Conservation (phyloP, 2,113 vertebrate species). For the Chrysochloris asiatica region DNA sequence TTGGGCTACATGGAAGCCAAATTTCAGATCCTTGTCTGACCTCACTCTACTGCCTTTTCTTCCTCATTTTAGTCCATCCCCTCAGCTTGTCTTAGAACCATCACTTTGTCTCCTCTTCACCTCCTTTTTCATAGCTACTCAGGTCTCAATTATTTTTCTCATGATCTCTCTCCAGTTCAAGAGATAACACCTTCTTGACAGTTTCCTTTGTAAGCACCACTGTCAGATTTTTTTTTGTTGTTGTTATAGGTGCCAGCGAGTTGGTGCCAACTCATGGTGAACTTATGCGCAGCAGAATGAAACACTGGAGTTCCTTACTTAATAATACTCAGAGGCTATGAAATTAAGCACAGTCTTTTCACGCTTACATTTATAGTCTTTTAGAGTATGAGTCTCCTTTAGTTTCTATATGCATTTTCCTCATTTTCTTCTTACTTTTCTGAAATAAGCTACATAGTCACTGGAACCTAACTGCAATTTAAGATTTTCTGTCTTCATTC, state of each 20-base stretch:
- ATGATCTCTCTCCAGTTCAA: background rate
- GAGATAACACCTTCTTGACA: background rate
- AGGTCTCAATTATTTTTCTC: too few relatives aligned
- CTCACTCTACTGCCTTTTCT: background rate
- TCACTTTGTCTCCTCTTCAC: background rate
- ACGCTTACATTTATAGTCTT: background rate
- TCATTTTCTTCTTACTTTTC: background rate
- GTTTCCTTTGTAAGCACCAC: background rate
- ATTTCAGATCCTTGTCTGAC: background rate
- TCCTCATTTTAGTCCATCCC: background rate
- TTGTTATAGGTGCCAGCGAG: too few relatives aligned
- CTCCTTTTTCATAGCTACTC: too few relatives aligned
- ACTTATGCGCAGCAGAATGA: too few relatives aligned
- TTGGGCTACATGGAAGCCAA: background rate
- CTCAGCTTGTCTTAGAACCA: background rate
- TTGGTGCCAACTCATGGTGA: too few relatives aligned
- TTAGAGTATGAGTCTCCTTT: background rate
- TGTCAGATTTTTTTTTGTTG: too few relatives aligned
- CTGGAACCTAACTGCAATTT: background rate
- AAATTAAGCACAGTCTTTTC: background rate
- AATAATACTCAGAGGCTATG: background rate
- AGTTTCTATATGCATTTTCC: background rate
- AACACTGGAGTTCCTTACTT: background rate
- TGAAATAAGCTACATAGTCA: background rate
- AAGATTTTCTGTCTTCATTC: constrained; percentile 10